Conservation (phyloP, 1,140 invertebrate genomes). For the Procambarus clarkii region DNA sequence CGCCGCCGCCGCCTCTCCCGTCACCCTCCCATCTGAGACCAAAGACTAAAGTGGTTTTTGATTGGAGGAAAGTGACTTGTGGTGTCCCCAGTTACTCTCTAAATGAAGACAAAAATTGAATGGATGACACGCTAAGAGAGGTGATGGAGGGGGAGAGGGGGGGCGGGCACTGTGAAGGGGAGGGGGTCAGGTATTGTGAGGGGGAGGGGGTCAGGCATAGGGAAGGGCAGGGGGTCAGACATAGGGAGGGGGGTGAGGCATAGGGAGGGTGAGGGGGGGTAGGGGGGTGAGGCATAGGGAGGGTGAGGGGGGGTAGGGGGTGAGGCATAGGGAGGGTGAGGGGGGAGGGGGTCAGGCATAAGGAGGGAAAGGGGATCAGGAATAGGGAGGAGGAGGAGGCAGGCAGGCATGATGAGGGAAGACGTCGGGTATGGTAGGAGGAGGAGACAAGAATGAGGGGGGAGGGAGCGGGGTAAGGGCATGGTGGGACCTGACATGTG, state of each 20-base stretch:
- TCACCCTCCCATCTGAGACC: slow-evolving; percentile 24
- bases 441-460: no score
- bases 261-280: neutral
- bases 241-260: neutral
- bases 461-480: no score
- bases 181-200: neutral
- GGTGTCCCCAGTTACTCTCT: slow-evolving; percentile 52
- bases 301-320: no score
- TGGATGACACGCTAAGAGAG: slow-evolving; percentile 54
- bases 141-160: neutral
- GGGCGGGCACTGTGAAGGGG: neutral
- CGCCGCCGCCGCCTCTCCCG: neutral
- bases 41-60: slow-evolving; percentile 59
- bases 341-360: no score
- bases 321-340: no score
- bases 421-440: no score
- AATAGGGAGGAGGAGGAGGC: no score
- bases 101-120: slow-evolving; percentile 67
- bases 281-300: neutral
- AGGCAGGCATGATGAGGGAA: no score
- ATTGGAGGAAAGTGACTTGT: slow-evolving; percentile 64
- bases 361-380: no score
- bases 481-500: no score
- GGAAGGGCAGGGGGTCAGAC: neutral
- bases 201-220: neutral